These are phyloP conservation scores for Sceliomorpha sp. DNA, from an alignment of 2,888 invertebrate genomes.

Conservation along the genomic window DNA sequence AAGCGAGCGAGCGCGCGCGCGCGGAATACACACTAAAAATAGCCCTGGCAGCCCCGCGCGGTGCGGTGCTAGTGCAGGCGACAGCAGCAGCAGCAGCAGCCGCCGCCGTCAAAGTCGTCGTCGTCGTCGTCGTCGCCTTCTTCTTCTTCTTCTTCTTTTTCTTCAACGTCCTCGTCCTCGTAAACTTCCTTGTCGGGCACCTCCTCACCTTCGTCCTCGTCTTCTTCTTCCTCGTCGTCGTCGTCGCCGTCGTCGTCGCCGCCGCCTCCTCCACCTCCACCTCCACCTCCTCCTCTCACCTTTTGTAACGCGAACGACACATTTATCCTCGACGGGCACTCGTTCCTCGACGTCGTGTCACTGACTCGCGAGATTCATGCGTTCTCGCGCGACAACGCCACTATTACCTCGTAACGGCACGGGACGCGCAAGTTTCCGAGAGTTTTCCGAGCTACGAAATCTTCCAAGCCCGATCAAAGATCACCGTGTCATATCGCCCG, in stretches of 20 bases:
- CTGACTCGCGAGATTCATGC: too few relatives aligned
- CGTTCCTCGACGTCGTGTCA: not conserved
- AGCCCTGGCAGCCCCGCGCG: slow-evolving; percentile 56
- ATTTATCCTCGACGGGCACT: slow-evolving; percentile 58
- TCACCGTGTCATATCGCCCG: too few relatives aligned
- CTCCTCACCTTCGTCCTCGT: too few relatives aligned
- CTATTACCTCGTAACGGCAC: too few relatives aligned
- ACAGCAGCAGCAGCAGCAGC: slow-evolving; percentile 22
- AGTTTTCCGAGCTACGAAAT: too few relatives aligned
- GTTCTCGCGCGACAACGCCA: too few relatives aligned
- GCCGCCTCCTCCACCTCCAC: slow-evolving; percentile 55
- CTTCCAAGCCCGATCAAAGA: too few relatives aligned
- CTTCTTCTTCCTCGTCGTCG: slow-evolving; percentile 53
- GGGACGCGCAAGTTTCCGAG: too few relatives aligned
- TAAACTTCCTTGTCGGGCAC: slow-evolving; percentile 62
- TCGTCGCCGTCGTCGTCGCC: slow-evolving; percentile 49
- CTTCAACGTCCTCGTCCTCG: slow-evolving; percentile 48
- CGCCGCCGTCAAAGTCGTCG: slow-evolving; percentile 59
- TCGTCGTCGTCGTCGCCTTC: slow-evolving; percentile 56
- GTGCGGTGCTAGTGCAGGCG: slow-evolving; percentile 53
- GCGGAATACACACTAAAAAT: slow-evolving; percentile 56
- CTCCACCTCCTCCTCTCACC: slow-evolving; percentile 56
- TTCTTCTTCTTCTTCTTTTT: slow-evolving; percentile 51
- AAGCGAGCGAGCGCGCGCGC: too few relatives aligned
- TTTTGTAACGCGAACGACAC: slow-evolving; percentile 74